A percentile compares a stretch with the other conserved stretches of the same genome.
These are phyloP conservation scores for Vollenhovia emeryi DNA, from an alignment of 1,140 invertebrate genomes.

Conservation along the genomic window DNA sequence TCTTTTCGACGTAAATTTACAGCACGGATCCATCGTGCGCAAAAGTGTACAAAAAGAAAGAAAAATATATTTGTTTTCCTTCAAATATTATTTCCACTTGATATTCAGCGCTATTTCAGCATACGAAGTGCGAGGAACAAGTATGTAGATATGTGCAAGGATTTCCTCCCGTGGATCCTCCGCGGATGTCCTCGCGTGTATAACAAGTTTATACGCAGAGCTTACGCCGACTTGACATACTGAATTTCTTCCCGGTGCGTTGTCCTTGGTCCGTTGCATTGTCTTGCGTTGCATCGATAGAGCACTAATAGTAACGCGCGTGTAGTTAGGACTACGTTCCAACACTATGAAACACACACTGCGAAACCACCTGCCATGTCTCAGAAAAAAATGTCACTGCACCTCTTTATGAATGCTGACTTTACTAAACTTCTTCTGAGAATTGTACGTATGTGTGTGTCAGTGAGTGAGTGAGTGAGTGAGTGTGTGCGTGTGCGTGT, in stretches of 20 bases:
- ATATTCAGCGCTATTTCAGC: slow-evolving; percentile 59
- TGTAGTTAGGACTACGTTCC: slow-evolving; percentile 12
- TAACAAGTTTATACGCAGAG: not conserved
- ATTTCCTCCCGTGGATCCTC: not conserved
- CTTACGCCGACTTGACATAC: slow-evolving; percentile 13
- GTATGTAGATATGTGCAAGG: slow-evolving; percentile 26
- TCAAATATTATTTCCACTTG: slow-evolving; percentile 39
- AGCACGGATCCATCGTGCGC: not conserved
- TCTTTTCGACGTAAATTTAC: slow-evolving; percentile 25
- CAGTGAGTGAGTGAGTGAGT: not conserved
- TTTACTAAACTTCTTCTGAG: not conserved
- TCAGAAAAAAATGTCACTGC: slow-evolving; percentile 6
- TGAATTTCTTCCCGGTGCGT: slow-evolving; percentile 9
- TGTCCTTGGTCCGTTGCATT: not conserved
- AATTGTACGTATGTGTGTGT: not conserved
- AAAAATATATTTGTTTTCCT: not conserved
- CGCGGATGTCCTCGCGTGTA: not conserved
- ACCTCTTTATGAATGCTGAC: slow-evolving; percentile 24
- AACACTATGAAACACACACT: slow-evolving; percentile 5
- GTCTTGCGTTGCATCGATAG: slow-evolving; percentile 34
- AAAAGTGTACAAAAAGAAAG: slow-evolving; percentile 35
- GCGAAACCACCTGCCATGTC: slow-evolving; percentile 16
- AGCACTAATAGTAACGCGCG: slow-evolving; percentile 1
- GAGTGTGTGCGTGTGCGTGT: no score
- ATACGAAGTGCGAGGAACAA: slow-evolving; percentile 50